Conservation (phyloP, 2,888 invertebrate genomes). For the Abrostola tripartita region DNA sequence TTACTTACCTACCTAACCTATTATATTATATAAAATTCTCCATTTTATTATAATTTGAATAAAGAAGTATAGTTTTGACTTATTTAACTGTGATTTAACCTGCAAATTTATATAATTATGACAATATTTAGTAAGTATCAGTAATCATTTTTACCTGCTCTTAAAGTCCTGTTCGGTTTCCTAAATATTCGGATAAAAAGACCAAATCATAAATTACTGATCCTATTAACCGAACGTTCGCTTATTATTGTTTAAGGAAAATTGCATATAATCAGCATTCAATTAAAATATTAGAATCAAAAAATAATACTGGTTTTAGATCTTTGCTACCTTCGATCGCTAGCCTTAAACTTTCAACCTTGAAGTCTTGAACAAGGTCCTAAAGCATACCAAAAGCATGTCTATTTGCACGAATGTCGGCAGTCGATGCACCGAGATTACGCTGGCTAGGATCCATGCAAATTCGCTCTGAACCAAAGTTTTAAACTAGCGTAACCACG, state of each 20-base stretch:
- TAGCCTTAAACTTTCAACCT: conserved; percentile 32
- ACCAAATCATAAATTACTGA: neutral
- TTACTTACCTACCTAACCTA: too few species aligned
- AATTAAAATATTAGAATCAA: neutral
- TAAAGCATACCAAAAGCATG: conserved; percentile 14
- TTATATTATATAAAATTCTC: too few species aligned
- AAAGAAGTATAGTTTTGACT: too few species aligned
- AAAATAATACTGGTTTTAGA: conserved; percentile 11
- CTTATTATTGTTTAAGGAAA: neutral
- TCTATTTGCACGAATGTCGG: conserved; percentile 1
- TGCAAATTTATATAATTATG: too few species aligned
- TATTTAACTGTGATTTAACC: too few species aligned
- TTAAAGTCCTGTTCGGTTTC: too few species aligned
- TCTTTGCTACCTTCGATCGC: conserved; percentile 22
- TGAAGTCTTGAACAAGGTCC: conserved; percentile 19
- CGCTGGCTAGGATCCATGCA: neutral
- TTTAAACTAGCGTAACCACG: neutral
- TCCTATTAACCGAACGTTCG: neutral
- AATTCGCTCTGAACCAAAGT: neutral
- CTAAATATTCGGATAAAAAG: neutral
- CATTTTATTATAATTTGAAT: too few species aligned
- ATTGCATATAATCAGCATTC: too few species aligned
- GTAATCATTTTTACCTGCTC: too few species aligned
- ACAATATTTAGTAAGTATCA: too few species aligned
- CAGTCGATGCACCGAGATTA: neutral